Base-by-base conservation (phyloP, 2,888 invertebrate genomes). In the Hipparchia sbordonii region DNA sequence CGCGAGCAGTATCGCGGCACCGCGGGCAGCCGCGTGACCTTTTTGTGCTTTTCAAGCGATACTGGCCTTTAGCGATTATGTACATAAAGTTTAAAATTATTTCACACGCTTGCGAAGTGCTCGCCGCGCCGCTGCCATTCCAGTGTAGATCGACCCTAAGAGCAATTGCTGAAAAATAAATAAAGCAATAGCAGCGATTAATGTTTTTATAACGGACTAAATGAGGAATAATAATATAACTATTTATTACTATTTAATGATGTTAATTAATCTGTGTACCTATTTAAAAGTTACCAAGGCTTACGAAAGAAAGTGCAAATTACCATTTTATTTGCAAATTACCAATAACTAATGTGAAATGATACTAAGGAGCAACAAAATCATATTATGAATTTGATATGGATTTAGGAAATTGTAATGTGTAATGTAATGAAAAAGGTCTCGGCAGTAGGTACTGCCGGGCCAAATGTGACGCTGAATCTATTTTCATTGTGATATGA, bases 401-500 rank as follows among this genome's bases (percentile, higher is more conserved):
- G 66, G 65, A 71, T 62, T 61, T 13, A 48, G n/a, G 6, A 51
- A 63, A 63, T 57, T 57, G 5, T 54, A n/a, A 54, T 54, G 12
- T 54, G 23, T 63, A 62, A 61, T 61, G 61, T 62, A 46, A 48
- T 48, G 39, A 62, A 62, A 70, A 6, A 54, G 54, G 67, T 56
- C 70, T 75, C 75, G 77, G 76, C 74, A 73, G 54, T 48, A 57
- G 65, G 39, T 39, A 39, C 5, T 39, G 60, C 71, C 52, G 39
- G 60, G 72, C 73, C 74, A 71, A 71, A 65, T 62, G 54, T 77
- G 77, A 78, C 72, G 74, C 67, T 6, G 46, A 68, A 71, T 72
- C 69, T 77, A 74, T 76, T 77, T 72, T 68, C 51, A 71, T 70
- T 71, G 67, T 72, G 70, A 76, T 76, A 74, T 73, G 66, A 72